phyloP scores from a whole-genome alignment of 92 coral and sea anemone genomes.

The Porites rus region DNA sequence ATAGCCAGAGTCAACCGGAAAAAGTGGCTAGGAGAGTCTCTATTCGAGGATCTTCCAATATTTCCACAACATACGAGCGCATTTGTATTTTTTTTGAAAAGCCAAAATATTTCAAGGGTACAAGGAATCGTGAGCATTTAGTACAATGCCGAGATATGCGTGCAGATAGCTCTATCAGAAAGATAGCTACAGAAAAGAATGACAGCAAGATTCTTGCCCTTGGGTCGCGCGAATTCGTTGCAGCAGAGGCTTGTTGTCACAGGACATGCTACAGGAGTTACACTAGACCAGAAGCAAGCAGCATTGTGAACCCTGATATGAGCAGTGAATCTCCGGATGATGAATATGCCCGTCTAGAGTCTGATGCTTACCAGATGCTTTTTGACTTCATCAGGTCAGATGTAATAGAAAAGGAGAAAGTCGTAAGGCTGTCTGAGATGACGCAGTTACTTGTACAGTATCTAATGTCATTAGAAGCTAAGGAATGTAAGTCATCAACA shows the following conservation, averaged over 20 bases:
- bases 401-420: slow-evolving; percentile 51
- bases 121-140: slow-evolving; percentile 63
- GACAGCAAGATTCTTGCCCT: slow-evolving; percentile 54
- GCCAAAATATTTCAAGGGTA: slow-evolving; percentile 54
- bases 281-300: slow-evolving; percentile 56
- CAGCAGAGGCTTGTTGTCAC: slow-evolving; percentile 68
- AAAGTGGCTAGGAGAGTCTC: slow-evolving; percentile 33
- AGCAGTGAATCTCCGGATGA: slow-evolving; percentile 40
- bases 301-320: slow-evolving; percentile 4
- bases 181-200: slow-evolving; percentile 39
- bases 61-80: slow-evolving; percentile 49
- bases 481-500: slow-evolving; percentile 54
- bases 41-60: slow-evolving; percentile 55
- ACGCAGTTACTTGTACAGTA: slow-evolving; percentile 28
- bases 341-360: slow-evolving; percentile 52
- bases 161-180: slow-evolving; percentile 45
- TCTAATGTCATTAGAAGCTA: slow-evolving; percentile 38
- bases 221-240: slow-evolving; percentile 66
- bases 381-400: slow-evolving; percentile 49
- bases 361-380: slow-evolving; percentile 57
- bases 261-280: slow-evolving; percentile 56
- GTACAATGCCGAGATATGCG: slow-evolving; percentile 64
- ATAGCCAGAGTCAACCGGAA: slow-evolving; percentile 25
- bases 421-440: slow-evolving; percentile 49
- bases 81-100: slow-evolving; percentile 64